These are phyloP conservation scores for Tenebrosternarchus preto DNA, from an alignment of 2,113 vertebrate genomes.

Conservation along the genomic window DNA sequence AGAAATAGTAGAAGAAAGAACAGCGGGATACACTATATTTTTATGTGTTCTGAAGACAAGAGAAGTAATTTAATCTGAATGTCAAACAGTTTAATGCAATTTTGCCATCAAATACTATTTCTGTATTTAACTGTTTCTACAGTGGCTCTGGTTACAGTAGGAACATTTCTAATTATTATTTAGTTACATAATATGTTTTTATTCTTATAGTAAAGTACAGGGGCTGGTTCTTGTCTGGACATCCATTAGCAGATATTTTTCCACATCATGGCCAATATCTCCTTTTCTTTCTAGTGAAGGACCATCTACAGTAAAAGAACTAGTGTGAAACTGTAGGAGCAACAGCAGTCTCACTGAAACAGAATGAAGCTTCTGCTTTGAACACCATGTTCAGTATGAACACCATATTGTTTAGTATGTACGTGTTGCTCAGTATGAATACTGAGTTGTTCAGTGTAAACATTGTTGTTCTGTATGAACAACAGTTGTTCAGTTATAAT, in stretches of 20 bases:
- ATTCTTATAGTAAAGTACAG: neutral
- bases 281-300: neutral
- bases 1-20: no score
- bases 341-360: neutral
- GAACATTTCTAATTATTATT: neutral
- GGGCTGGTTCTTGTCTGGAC: conserved; percentile 25
- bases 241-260: conserved; percentile 6
- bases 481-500: no score
- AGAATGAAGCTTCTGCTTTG: neutral
- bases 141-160: neutral
- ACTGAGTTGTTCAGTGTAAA: no score
- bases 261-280: neutral
- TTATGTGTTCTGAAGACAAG: no score
- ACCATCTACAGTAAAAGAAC: neutral
- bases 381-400: no score
- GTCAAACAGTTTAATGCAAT: no score
- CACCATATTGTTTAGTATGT: no score
- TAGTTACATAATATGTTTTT: no score
- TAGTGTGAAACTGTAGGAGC: neutral
- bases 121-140: neutral
- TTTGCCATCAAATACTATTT: neutral
- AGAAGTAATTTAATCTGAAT: no score
- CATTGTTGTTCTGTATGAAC: no score
- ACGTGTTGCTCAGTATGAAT: no score
- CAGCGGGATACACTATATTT: no score